Percentiles rank a stretch among this genome's conserved stretches.
phyloP scores from a whole-genome alignment of 2,888 invertebrate genomes.

The Oscheius onirici region DNA sequence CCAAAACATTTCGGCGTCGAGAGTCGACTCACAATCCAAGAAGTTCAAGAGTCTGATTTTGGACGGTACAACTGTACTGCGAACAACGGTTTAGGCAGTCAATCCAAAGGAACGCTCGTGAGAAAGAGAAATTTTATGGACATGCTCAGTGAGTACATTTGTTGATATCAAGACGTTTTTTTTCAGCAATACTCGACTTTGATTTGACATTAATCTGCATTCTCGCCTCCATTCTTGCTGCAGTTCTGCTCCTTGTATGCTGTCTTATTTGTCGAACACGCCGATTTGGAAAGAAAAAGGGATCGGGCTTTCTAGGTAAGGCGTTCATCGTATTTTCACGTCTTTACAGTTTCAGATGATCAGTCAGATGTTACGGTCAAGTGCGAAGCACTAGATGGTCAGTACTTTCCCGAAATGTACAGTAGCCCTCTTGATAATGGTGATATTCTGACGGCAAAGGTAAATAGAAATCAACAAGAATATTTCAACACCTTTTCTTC shows the following conservation, averaged over 20 bases:
- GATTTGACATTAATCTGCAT: slow-evolving; percentile 37
- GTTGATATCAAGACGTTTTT: too few relatives aligned
- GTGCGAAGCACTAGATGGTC: slow-evolving; percentile 67
- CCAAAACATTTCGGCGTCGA: slow-evolving; percentile 64
- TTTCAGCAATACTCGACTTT: slow-evolving; percentile 39
- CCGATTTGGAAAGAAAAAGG: slow-evolving; percentile 39
- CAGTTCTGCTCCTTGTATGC: slow-evolving; percentile 40
- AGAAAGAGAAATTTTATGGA: slow-evolving; percentile 47
- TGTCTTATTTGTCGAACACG: slow-evolving; percentile 46
- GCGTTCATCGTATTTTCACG: neutral
- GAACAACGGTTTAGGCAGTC: slow-evolving; percentile 64
- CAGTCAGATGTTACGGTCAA: slow-evolving; percentile 69
- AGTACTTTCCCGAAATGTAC: slow-evolving; percentile 68
- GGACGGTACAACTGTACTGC: slow-evolving; percentile 71
- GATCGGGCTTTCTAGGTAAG: slow-evolving; percentile 51
- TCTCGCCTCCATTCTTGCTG: slow-evolving; percentile 37
- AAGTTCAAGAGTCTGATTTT: slow-evolving; percentile 62
- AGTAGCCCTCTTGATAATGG: slow-evolving; percentile 58
- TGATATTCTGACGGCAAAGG: slow-evolving; percentile 56
- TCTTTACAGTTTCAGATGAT: slow-evolving; percentile 51
- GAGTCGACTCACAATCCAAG: slow-evolving; percentile 61
- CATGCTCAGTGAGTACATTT: slow-evolving; percentile 36
- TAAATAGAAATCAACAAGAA: slow-evolving; percentile 23
- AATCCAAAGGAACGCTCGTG: slow-evolving; percentile 40
- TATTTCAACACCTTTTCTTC: slow-evolving; percentile 16